Base-by-base conservation (phyloP, 64 coral and sea anemone species). In the Montipora foliosa region DNA sequence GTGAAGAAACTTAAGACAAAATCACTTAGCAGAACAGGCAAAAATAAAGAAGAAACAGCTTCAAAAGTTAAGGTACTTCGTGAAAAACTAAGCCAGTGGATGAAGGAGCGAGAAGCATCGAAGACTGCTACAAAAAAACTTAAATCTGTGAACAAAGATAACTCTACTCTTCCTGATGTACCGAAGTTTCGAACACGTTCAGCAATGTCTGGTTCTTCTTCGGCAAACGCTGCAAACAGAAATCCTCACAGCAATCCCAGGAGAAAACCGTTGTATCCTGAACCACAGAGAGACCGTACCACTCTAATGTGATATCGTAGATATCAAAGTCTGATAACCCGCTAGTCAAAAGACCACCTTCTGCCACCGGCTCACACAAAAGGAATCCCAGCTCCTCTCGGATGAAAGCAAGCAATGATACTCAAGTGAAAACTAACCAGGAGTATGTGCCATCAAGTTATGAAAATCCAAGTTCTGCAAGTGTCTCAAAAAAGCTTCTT, bases 41-140 rank as follows among this genome's bases (percentile, higher is more conserved):
- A 81, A 9, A 47, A 74, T 6, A 93, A 90, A 21, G 95, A 94
- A 49, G 89, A 92, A 57, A 94, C 95, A 4, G 79, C 87, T 44
- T 92, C 94, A 76, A 99, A 99, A 95, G 92, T 96, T 15, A 78
- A 93, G 21, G 70, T 88, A 69, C 94, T 99, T 9, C 91, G 91
- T 50, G 92, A 99, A 72, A 92, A 93, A 88, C 98, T 95, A 69
- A 90, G 76, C 74, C 79, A 89, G 6, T 99, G 98, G 98, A 96
- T 99, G 95, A 91, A 81, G 84, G 89, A 99, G 50, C 77, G 98
- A 84, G 98, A 99, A 66, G 90, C 66, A 2, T 87, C 92, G 1
- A 95, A 91, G 52, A 76, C 89, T 29, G 70, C 75, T 12, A 24
- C 47, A 17, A 59, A 72, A 8, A 67, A 90, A 80, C 45, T 80